phyloP scores from a whole-genome alignment of 2,888 invertebrate species.

The Pseudococcus longispinus region DNA sequence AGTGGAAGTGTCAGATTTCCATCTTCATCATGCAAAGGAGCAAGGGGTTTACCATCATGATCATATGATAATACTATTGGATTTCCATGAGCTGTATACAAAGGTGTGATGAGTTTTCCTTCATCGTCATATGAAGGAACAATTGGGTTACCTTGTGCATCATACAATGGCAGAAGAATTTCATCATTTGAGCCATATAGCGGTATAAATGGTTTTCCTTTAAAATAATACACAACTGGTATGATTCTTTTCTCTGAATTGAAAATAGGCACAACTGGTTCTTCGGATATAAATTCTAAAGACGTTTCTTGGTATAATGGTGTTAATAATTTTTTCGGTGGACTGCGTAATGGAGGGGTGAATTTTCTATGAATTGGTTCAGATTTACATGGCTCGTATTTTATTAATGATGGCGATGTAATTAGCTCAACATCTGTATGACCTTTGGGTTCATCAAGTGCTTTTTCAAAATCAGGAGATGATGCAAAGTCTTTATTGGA shows the following conservation, averaged over 20 bases:
- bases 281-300: not conserved
- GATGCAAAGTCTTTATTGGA: not conserved
- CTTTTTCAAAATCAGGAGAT: not conserved
- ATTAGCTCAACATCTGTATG: too few relatives aligned
- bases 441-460: too few relatives aligned
- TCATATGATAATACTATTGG: not conserved
- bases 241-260: not conserved
- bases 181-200: not conserved
- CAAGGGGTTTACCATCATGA: not conserved
- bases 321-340: not conserved
- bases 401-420: too few relatives aligned
- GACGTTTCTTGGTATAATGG: not conserved
- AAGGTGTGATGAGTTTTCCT: not conserved
- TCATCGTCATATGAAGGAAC: not conserved
- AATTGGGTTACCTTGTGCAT: not conserved
- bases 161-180: not conserved
- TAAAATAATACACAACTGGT: not conserved
- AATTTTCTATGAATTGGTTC: not conserved
- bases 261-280: not conserved
- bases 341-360: not conserved
- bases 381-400: not conserved
- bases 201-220: not conserved
- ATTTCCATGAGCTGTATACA: not conserved
- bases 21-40: not conserved
- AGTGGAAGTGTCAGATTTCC: not conserved